Conservation (phyloP, 2,888 invertebrate genomes). For the Cryptus viduatorius region DNA sequence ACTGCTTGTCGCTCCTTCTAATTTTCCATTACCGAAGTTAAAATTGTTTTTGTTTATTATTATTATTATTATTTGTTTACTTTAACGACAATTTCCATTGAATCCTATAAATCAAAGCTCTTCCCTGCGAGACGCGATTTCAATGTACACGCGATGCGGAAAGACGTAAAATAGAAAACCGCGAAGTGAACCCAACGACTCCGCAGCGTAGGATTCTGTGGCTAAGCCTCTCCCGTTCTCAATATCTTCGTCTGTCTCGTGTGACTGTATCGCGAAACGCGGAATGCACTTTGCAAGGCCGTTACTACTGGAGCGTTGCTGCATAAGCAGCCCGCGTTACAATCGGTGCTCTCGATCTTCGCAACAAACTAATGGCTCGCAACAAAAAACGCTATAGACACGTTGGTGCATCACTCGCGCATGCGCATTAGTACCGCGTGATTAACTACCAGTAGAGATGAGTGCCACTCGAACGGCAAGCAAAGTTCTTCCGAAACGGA, state of each 20-base stretch:
- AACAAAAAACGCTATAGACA: too few species aligned
- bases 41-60: neutral
- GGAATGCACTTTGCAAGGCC: constrained; percentile 69
- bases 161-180: too few species aligned
- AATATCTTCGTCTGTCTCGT: constrained; percentile 33
- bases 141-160: neutral
- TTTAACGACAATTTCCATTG: too few species aligned
- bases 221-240: constrained; percentile 2
- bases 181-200: neutral
- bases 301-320: constrained; percentile 67
- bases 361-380: constrained; percentile 66
- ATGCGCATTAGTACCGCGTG: constrained; percentile 41
- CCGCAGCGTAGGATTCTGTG: constrained; percentile 37
- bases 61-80: neutral
- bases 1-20: neutral
- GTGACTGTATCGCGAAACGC: constrained; percentile 60
- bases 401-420: constrained; percentile 23
- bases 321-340: constrained; percentile 50
- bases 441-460: constrained; percentile 60
- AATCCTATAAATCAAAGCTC: too few species aligned
- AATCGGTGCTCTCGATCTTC: constrained; percentile 67
- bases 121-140: neutral
- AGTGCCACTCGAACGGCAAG: constrained; percentile 26
- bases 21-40: constrained; percentile 17
- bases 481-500: constrained; percentile 37